Base-by-base conservation (phyloP, 2,888 invertebrate species). In the Lamellibrachia satsuma region DNA sequence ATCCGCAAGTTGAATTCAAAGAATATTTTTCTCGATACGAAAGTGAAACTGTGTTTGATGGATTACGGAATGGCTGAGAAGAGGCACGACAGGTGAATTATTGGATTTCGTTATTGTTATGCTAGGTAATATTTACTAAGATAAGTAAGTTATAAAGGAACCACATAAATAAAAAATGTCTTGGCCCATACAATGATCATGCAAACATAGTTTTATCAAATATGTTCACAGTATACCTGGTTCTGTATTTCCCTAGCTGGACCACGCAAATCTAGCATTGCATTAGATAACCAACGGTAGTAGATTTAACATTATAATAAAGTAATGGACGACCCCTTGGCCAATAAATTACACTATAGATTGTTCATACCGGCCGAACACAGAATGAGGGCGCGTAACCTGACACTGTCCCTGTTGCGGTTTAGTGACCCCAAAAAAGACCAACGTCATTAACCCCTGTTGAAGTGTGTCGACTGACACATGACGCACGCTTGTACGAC, bases 41-140 rank as follows among this genome's bases (percentile, higher is more conserved):
- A 96, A 93, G 97, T 97, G 52, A 96, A 97, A 94, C 95, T 97
- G 51, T 96, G 96, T 90, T 95, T 97, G 51, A 95, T 97, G 94
- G 97, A 97, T 94, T 96, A 96, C 94, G 95, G 96, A 7, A 95
- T 96, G 94, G 94, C 95, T 0, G 95, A 96, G 92, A 92, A 94
- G 75, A 93, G 94, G 39, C 94, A 95, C 93, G 95, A 96, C 93
- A 95, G 96, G 96, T 96, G 94, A 92, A 93, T 92, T 39, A 52
- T 11, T 22, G 51, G 52, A 9, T 93, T 4, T 22, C 90, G 11
- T 52, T 9, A 39, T 39, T n/a, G 3, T 11, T 92, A 52, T 92
- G 11, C 52, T 92, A n/a, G 22, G 55, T 27, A 15, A 91, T 91
- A 27, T 52, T 51, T 92, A 51, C n/a, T 92, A 55, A 52, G 55